phyloP scores from a whole-genome alignment of 2,797 vertebrate species.

The Coendou prehensilis region DNA sequence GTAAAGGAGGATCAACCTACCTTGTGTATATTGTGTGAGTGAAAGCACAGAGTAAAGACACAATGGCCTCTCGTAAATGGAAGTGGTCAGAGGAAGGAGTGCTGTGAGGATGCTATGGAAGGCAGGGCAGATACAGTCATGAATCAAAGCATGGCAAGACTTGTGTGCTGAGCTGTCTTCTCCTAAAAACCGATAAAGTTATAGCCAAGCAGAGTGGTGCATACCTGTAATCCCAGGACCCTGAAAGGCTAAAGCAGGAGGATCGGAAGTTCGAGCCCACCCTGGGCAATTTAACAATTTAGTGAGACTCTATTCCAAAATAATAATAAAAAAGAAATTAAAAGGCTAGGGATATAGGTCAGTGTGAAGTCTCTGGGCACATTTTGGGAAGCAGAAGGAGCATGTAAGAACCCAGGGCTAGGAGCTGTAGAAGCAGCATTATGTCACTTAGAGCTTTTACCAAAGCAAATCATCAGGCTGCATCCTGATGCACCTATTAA shows the following conservation, averaged over 20 bases:
- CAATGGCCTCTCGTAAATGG: not conserved
- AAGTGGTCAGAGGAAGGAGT: not conserved
- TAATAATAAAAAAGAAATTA: not conserved
- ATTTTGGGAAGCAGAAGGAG: not conserved
- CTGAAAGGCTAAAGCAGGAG: not conserved
- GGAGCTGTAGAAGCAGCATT: not conserved
- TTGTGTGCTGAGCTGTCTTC: not conserved
- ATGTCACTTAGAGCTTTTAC: not conserved
- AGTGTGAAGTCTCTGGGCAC: not conserved
- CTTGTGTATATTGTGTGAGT: accelerated
- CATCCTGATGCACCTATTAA: not conserved
- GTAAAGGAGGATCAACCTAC: not conserved
- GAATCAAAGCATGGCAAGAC: not conserved
- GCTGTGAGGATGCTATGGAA: not conserved
- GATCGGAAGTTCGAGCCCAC: not conserved
- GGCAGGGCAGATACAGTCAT: not conserved
- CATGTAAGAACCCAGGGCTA: not conserved
- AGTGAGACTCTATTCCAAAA: not conserved
- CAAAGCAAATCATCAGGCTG: not conserved
- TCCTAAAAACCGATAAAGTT: not conserved
- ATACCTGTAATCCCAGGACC: not conserved
- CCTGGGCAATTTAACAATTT: not conserved
- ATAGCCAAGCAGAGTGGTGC: not conserved
- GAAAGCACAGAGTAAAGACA: not conserved
- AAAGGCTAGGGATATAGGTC: not conserved